Evolutionary conservation across 2,888 invertebrate genomes (phyloP), one percentile per base, ranked within the genome.

Genomic region (Calameuta filiformis): DNA sequence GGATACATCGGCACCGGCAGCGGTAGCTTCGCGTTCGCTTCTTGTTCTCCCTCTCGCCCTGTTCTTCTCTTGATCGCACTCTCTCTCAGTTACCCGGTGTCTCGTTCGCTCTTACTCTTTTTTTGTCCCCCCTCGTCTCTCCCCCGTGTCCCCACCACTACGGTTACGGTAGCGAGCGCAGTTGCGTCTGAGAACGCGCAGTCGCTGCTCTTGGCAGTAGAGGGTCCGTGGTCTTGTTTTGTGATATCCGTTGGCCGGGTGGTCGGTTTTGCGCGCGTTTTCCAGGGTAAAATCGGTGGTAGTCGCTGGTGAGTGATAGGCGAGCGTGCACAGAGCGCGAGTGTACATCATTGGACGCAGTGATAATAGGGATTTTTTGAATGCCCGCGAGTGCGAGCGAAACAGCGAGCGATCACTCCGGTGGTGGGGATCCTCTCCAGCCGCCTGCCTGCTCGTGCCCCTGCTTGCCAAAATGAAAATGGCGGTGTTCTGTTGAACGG

Each of bases 401-500:
- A 81, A 76, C 74, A 79, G 79, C 77, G 76, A 74, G 80, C 73
- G 73, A 78, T 73, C 37, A 37, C 77, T 76, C 75, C 74, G 34
- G 37, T 37, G 35, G 74, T 37, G 74, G 31, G 74, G 74, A 34
- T 34, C 33, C 71, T 31, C 31, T 71, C 71, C 71, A 71, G 71
- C 71, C 31, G 71, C 71, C 71, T 71, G 71, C 15, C 71, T 34
- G 71, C 71, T 71, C 71, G 71, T 71, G 71, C 15, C 71, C 12
- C 80, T 84, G 84, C 85, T 84, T 85, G 83, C 81, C 82, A 81
- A 86, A 89, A 89, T 84, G 88, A 91, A 91, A 90, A 91, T 91
- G 90, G 91, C 90, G 90, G 90, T 89, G 86, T 87, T 87, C 84
- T 85, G 83, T 86, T 86, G 85, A 87, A 86, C 82, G 82, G 85